Evolutionary conservation across 2,888 invertebrate species (phyloP), one percentile per base, ranked within the genome.

Genomic region (Acronicta psi): DNA sequence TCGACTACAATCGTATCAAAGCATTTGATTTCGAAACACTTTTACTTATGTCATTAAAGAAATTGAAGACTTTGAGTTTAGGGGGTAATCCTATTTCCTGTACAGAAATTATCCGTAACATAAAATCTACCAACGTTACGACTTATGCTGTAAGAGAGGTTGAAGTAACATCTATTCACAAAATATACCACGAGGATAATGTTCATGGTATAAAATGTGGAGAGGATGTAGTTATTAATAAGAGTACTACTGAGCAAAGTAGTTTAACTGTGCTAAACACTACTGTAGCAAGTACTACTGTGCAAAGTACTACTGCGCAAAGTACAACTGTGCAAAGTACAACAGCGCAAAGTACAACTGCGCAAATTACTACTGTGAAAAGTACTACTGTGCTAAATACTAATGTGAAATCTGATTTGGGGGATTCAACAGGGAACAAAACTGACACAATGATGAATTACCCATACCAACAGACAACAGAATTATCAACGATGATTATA

Each of bases 141-240:
- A 56, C 67, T 43, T 73, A 77, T 36, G 65, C 75, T 25, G 66
- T 68, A 31, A 80, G 74, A 44, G 77, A 81, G 16, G 76, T 92
- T 3, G 84, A 87, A 62, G 84, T 93, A 1, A 93, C 93, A 16
- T 88, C 93, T 8, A 80, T 91, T 13, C 80, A 93, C 58, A 91
- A 91, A 75, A 79, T 92, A 47, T 92, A 84, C 66, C 90, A 93
- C 34, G 92, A 92, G 59, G 93, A 93, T 49, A 93, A 93, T 68
- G 93, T 92, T 0, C 84, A 91, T 63, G 93, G 93, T 9, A 93
- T 93, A 18, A 82, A 81, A 73, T 93, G 93, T 80, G 93, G 93
- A 2, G 83, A 86, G 43, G 64, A 62, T 13, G 65, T 59, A 20
- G 38, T 52, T 38, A 8, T 29, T 31, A 62, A 42, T 61, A 52